phyloP scores from a whole-genome alignment of 2,888 invertebrate genomes.

The Scaptomyza cyrtandrae region DNA sequence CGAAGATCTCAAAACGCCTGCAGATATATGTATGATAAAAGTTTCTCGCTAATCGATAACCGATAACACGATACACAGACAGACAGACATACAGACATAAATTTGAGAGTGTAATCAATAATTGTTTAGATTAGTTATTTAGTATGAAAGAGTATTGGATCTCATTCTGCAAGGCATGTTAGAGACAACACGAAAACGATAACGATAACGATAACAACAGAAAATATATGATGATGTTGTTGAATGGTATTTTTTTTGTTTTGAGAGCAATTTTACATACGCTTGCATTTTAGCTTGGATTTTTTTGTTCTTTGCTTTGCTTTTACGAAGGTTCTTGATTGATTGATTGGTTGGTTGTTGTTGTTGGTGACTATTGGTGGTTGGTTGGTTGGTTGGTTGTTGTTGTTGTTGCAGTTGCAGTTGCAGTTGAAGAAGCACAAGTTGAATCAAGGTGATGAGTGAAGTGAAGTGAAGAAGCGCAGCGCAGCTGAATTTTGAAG shows the following conservation, averaged over 20 bases:
- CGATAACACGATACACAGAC: constrained; percentile 16
- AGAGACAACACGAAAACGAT: constrained; percentile 6
- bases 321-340: constrained; percentile 44
- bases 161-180: constrained; percentile 8
- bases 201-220: constrained; percentile 11
- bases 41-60: not conserved
- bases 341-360: constrained; percentile 30
- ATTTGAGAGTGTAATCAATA: no score
- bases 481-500: constrained; percentile 41
- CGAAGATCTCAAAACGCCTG: not conserved
- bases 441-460: constrained; percentile 7
- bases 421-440: constrained; percentile 30
- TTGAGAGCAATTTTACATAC: constrained; percentile 49
- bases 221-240: constrained; percentile 3
- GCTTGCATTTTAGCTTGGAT: constrained; percentile 21
- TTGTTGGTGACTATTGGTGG: constrained; percentile 42
- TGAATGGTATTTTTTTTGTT: not conserved
- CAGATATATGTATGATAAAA: not conserved
- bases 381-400: constrained; percentile 34
- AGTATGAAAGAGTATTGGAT: not conserved
- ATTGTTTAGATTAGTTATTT: not conserved
- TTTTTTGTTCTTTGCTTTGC: constrained; percentile 30
- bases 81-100: no score
- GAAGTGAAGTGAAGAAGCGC: constrained; percentile 28
- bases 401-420: constrained; percentile 35